phyloP scores from a whole-genome alignment of 2,113 vertebrate genomes.

The Heterochromis multidens region DNA sequence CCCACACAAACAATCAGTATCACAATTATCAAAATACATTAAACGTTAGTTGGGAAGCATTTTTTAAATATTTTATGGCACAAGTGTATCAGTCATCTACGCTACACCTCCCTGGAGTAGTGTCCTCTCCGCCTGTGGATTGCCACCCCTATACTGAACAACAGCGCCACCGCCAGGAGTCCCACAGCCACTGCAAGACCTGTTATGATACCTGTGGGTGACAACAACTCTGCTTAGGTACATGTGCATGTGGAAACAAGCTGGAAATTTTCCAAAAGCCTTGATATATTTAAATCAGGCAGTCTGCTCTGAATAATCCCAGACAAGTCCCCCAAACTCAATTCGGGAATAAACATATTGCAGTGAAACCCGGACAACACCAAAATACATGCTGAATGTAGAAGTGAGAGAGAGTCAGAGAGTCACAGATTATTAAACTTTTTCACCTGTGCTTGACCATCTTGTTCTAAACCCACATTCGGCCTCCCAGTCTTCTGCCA shows the following conservation, averaged over 20 bases:
- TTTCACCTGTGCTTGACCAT: conserved; percentile 54
- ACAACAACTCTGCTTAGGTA: background rate
- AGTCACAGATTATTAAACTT: background rate
- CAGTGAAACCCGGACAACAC: background rate
- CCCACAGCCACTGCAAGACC: conserved; percentile 65
- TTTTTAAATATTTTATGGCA: background rate
- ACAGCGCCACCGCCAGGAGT: conserved; percentile 68
- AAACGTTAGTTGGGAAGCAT: background rate
- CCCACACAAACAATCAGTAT: background rate
- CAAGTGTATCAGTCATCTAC: background rate
- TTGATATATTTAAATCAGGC: background rate
- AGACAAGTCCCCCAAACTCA: background rate
- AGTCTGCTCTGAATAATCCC: background rate
- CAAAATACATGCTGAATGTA: background rate
- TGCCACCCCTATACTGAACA: conserved; percentile 60
- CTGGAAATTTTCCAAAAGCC: background rate
- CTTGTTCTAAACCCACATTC: conserved; percentile 71
- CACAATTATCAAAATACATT: background rate
- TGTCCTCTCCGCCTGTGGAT: conserved; percentile 37
- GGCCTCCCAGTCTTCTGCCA: conserved; percentile 76
- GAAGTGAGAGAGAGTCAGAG: background rate
- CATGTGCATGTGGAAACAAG: background rate
- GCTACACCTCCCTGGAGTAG: conserved; percentile 62
- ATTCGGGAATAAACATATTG: background rate
- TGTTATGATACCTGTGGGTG: conserved; percentile 50